These are phyloP conservation scores for Chaenodraco wilsoni DNA, from an alignment of 2,797 vertebrate genomes.

Conservation along the genomic window DNA sequence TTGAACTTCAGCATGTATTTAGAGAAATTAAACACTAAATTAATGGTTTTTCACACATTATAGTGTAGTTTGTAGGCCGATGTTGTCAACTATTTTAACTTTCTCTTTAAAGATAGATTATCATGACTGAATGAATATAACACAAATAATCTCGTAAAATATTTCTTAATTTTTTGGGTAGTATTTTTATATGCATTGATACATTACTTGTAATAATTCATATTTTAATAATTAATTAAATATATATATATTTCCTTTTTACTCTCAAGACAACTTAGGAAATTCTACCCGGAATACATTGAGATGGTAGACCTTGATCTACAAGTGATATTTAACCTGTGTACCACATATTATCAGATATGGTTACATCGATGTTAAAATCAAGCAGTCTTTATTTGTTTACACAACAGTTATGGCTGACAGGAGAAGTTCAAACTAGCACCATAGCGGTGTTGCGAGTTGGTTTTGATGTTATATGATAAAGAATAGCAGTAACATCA, in stretches of 20 bases:
- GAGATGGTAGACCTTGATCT: not conserved
- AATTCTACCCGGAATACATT: not conserved
- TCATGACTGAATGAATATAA: not conserved
- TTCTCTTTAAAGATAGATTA: not conserved
- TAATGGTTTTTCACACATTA: not conserved
- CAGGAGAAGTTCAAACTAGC: not conserved
- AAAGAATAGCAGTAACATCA: constrained; percentile 5
- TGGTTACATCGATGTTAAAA: constrained; percentile 5
- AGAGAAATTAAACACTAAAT: not conserved
- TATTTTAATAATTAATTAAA: not conserved
- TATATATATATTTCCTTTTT: too few relatives aligned
- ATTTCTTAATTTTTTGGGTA: not conserved
- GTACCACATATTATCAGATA: not conserved
- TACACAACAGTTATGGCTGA: not conserved
- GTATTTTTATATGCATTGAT: not conserved
- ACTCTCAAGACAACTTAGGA: not conserved
- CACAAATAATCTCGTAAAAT: not conserved
- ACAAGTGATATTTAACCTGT: not conserved
- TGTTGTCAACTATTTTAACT: not conserved
- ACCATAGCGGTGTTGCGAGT: not conserved
- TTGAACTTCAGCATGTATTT: not conserved
- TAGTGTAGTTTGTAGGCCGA: not conserved
- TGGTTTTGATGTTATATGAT: not conserved
- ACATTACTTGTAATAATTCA: not conserved
- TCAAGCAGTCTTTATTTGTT: constrained; percentile 5